A percentile compares a stretch with the other conserved stretches of the same genome.
Evolutionary conservation across 2,797 vertebrate genomes (phyloP).

Genomic region (Potorous gilbertii): DNA sequence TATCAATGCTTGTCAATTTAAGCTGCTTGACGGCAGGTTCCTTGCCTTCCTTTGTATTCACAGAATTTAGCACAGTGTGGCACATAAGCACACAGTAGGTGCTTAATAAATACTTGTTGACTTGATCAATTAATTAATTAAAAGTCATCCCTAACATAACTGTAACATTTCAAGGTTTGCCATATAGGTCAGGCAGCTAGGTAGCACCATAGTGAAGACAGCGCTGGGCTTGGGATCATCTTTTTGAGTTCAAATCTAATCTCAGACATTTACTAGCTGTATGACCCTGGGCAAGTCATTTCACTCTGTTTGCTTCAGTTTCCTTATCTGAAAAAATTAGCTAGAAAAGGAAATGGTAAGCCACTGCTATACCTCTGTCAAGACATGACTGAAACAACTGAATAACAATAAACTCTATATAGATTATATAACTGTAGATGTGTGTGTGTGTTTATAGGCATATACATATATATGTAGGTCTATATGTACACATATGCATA

Average conservation of each 20-base stretch:
- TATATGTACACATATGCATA: rapidly evolving
- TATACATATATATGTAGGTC: not conserved
- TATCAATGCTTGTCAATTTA: not conserved
- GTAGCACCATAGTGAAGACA: not conserved
- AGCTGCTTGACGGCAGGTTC: not conserved
- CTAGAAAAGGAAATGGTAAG: not conserved
- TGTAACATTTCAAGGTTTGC: not conserved
- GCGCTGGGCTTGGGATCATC: not conserved
- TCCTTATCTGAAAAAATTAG: not conserved
- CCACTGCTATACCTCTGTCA: not conserved
- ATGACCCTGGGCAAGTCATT: not conserved
- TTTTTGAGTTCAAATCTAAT: not conserved
- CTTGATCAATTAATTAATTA: not conserved
- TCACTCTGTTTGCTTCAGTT: not conserved
- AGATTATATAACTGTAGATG: not conserved
- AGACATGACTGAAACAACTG: not conserved
- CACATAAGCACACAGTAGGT: not conserved
- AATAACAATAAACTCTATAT: not conserved
- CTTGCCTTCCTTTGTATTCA: not conserved
- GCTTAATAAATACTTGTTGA: not conserved
- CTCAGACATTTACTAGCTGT: not conserved
- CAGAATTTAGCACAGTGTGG: not conserved
- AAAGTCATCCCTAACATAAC: not conserved
- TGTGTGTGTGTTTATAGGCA: too few relatives aligned
- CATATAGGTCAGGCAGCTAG: not conserved